phyloP scores from a whole-genome alignment of 1,140 invertebrate species.

The Hycleus phaleratus region DNA sequence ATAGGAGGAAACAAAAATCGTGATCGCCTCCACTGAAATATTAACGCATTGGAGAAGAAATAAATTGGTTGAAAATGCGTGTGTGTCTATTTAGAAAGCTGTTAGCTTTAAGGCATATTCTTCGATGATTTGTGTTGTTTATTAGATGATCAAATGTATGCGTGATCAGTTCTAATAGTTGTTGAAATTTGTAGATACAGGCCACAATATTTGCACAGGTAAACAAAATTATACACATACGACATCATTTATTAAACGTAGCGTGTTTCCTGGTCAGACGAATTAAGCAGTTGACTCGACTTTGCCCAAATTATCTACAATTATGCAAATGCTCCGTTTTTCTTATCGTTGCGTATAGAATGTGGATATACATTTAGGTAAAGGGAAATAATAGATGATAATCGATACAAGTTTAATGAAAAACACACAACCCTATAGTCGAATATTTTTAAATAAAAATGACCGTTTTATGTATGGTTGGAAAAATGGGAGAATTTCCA shows the following conservation, averaged over 20 bases:
- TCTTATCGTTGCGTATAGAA: neutral
- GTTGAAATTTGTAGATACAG: constrained; percentile 1
- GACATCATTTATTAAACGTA: constrained; percentile 5
- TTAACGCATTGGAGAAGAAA: no score
- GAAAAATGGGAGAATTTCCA: neutral
- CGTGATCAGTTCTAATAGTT: neutral
- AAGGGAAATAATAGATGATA: no score
- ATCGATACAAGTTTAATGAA: neutral
- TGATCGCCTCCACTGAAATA: no score
- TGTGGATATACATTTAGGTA: no score
- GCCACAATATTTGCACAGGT: constrained; percentile 10
- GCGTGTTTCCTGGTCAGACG: constrained; percentile 2
- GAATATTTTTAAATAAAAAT: constrained; percentile 8
- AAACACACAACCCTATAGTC: constrained; percentile 1
- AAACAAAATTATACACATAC: constrained; percentile 4
- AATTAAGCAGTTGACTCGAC: constrained; percentile 3
- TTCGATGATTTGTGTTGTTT: no score
- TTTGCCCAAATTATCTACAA: constrained; percentile 10
- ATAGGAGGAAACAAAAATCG: no score
- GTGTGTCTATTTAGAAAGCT: no score
- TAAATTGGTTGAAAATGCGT: no score
- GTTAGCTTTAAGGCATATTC: no score
- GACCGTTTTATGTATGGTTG: neutral
- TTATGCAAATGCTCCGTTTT: constrained; percentile 4
- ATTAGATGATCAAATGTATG: neutral